A percentile compares a stretch with the other conserved stretches of the same genome.
Conservation (phyloP, 1,140 invertebrate genomes). For the Gryon sp. region DNA sequence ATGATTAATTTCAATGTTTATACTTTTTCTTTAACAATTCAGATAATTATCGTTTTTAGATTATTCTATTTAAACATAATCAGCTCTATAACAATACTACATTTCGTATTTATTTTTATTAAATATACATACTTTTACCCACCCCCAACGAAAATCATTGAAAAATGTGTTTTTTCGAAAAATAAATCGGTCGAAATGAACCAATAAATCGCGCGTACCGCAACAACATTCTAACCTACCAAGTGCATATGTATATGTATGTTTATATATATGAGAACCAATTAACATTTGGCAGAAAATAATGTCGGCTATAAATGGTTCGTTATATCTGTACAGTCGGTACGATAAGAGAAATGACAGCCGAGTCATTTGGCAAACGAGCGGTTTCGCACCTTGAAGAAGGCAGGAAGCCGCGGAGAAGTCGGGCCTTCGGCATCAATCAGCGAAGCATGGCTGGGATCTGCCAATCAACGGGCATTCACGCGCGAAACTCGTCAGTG, state of each 20-base stretch:
- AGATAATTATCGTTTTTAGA: too few relatives aligned
- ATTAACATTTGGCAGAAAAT: conserved; percentile 61
- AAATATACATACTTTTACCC: too few relatives aligned
- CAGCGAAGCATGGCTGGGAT: conserved; percentile 20
- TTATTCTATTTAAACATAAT: too few relatives aligned
- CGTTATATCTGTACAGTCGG: conserved; percentile 9
- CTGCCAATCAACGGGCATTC: conserved; percentile 55
- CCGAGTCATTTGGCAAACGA: conserved; percentile 63
- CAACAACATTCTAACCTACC: too few relatives aligned
- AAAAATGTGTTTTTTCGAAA: too few relatives aligned
- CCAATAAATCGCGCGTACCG: too few relatives aligned
- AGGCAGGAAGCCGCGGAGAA: conserved; percentile 50
- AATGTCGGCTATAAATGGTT: conserved; percentile 46
- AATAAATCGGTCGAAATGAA: too few relatives aligned
- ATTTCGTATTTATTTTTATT: too few relatives aligned
- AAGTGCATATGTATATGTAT: background rate
- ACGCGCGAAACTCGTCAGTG: conserved; percentile 49
- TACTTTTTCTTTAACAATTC: too few relatives aligned
- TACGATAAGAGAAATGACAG: conserved; percentile 52
- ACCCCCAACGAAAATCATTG: too few relatives aligned
- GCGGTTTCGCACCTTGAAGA: conserved; percentile 62
- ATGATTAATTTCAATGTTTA: too few relatives aligned
- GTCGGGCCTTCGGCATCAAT: conserved; percentile 56
- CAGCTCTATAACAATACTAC: too few relatives aligned
- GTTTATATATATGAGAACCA: conserved; percentile 6